Conservation (phyloP, 2,888 invertebrate species). For the Odontocolon sp. region DNA sequence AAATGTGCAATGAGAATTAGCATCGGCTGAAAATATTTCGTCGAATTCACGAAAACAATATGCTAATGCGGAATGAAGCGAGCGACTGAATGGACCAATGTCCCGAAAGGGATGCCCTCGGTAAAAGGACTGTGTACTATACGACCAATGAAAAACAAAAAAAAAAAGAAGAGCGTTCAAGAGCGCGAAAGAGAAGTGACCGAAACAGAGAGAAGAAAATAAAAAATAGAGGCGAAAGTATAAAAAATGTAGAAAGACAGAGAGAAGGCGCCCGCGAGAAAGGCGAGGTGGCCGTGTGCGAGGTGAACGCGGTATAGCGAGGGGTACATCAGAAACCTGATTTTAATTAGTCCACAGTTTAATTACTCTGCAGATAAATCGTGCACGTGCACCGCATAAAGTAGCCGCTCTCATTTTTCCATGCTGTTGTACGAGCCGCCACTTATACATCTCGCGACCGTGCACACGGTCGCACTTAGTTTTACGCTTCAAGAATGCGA, state of each 20-base stretch:
- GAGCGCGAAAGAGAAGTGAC: conserved; percentile 1
- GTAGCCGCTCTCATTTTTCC: conserved; percentile 81
- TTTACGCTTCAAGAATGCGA: conserved; percentile 76
- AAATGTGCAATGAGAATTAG: conserved; percentile 75
- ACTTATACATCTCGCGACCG: conserved; percentile 14
- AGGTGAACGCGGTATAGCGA: conserved; percentile 39
- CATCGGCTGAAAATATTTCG: conserved; percentile 77
- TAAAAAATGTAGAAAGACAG: conserved; percentile 2
- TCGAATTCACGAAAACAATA: conserved; percentile 79
- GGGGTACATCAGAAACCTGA: conserved; percentile 81
- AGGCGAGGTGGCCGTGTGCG: conserved; percentile 56
- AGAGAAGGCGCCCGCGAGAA: conserved; percentile 29
- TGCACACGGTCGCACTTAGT: conserved; percentile 71
- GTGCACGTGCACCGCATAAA: conserved; percentile 81
- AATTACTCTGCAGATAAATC: conserved; percentile 81
- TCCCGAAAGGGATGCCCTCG: conserved; percentile 24
- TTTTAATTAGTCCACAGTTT: conserved; percentile 81
- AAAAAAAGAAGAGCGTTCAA: background rate
- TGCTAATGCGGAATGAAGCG: conserved; percentile 76
- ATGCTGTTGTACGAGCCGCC: conserved; percentile 60
- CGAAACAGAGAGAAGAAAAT: conserved; percentile 30
- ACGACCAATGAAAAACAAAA: conserved; percentile 1
- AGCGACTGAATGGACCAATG: conserved; percentile 63
- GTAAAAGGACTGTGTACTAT: conserved; percentile 15
- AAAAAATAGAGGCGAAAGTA: conserved; percentile 2